Evolutionary conservation across 2,113 vertebrate genomes (phyloP), one percentile per base, ranked within the genome.

Genomic region (Melanostigma gelatinosum): DNA sequence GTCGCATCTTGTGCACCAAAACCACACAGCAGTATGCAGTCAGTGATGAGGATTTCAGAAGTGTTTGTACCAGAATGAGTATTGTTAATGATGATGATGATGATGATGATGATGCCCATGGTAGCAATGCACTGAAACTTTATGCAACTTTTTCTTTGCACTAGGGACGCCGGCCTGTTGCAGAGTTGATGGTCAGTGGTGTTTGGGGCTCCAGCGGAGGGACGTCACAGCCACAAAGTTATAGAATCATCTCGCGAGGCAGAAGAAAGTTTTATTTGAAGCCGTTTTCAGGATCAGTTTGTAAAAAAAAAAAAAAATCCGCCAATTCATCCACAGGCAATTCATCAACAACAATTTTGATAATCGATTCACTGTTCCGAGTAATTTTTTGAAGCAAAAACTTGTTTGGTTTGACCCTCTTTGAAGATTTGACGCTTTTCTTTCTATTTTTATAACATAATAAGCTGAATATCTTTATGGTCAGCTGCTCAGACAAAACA

Each of bases 111-210:
- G 84, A 75, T 64, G 69, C 62, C 50, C 69, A 63, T 50, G 77
- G 54, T 84, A 76, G 70, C 75, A 73, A 61, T 84, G 75, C 78
- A 71, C 27, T 89, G 87, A 89, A 79, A 87, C 83, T 87, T 85
- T 88, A 92, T 92, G 93, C 92, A 92, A 92, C 85, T 85, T 87
- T 88, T 92, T 79, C 87, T 93, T 90, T 94, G 90, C 90, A 94
- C 91, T 90, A 82, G 77, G 48, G 87, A 79, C 27, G 67, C 80
- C 61, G 70, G 81, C 76, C 87, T 83, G 83, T 79, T 82, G 87
- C 85, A 88, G 87, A 68, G 84, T 55, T 69, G 81, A 54, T 22
- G 72, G 68, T 75, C 85, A 79, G 87, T 82, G 91, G 90, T 91
- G 89, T 67, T 29, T 68, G 36, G 73, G 68, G 79, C 46, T 74